These are phyloP conservation scores for Anthoscopus minutus DNA, from an alignment of 2,113 vertebrate genomes.

Conservation along the genomic window DNA sequence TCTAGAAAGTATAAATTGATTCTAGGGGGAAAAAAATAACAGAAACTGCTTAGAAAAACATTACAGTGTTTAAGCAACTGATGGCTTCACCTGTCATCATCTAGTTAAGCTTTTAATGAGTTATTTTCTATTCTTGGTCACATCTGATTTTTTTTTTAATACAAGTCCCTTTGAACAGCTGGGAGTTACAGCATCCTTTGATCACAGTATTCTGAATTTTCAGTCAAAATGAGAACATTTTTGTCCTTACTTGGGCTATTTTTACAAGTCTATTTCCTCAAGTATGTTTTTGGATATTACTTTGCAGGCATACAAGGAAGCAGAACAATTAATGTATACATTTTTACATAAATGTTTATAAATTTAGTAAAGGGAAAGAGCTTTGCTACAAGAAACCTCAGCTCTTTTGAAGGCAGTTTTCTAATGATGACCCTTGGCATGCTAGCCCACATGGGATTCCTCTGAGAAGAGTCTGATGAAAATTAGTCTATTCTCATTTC, in stretches of 20 bases:
- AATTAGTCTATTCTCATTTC: constrained; percentile 99
- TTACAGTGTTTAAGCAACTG: constrained; percentile 71
- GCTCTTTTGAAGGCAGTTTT: constrained; percentile 89
- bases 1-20: constrained; percentile 48
- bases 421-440: constrained; percentile 99
- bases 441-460: constrained; percentile 90
- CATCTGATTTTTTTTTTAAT: constrained; percentile 88
- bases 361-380: constrained; percentile 85
- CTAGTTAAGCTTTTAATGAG: constrained; percentile 92
- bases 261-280: constrained; percentile 66
- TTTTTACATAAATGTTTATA: constrained; percentile 93
- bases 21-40: neutral
- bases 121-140: constrained; percentile 92
- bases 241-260: constrained; percentile 69
- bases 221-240: constrained; percentile 83
- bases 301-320: constrained; percentile 51
- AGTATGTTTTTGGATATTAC: constrained; percentile 59
- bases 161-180: constrained; percentile 95
- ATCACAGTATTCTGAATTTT: constrained; percentile 92
- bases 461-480: constrained; percentile 90
- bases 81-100: constrained; percentile 85
- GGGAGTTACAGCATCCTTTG: constrained; percentile 88
- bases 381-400: constrained; percentile 80
- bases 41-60: constrained; percentile 16
- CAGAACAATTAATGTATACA: constrained; percentile 77